Evolutionary conservation across 2,113 vertebrate species (phyloP).

Genomic region (Rhinogobius similis): DNA sequence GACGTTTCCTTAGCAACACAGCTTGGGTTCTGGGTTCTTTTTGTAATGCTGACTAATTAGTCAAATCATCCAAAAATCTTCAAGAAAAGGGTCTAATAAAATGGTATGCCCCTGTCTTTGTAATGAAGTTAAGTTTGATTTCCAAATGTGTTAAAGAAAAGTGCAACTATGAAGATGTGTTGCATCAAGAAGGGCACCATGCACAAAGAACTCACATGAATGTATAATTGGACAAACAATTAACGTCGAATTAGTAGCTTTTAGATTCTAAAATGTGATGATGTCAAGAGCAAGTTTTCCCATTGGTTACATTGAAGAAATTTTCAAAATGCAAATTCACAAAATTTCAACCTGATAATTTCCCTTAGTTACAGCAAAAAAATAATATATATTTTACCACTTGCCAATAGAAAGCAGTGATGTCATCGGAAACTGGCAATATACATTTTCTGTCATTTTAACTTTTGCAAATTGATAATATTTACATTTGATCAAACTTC

Average conservation of each 20-base stretch:
- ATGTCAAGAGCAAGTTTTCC: too few relatives aligned
- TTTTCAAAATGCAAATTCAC: too few relatives aligned
- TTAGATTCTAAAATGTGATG: too few relatives aligned
- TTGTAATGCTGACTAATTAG: not conserved
- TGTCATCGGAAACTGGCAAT: too few relatives aligned
- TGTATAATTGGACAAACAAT: not conserved
- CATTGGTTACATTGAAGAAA: too few relatives aligned
- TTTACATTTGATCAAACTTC: not conserved
- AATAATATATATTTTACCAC: too few relatives aligned
- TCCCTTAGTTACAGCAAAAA: too few relatives aligned
- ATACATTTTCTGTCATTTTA: not conserved
- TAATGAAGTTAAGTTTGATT: not conserved
- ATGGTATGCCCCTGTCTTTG: too few relatives aligned
- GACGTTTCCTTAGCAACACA: constrained; percentile 42
- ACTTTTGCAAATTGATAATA: not conserved
- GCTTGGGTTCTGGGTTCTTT: constrained; percentile 4
- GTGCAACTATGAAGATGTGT: not conserved
- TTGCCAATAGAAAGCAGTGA: too few relatives aligned
- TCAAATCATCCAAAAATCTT: not conserved
- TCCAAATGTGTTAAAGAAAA: not conserved
- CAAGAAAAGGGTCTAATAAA: not conserved
- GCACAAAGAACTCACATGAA: not conserved
- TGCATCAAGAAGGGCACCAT: not conserved
- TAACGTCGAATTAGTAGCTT: too few relatives aligned
- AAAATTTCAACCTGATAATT: too few relatives aligned